Base-by-base conservation (phyloP, 2,888 invertebrate genomes). In the Anthophora plumipes region DNA sequence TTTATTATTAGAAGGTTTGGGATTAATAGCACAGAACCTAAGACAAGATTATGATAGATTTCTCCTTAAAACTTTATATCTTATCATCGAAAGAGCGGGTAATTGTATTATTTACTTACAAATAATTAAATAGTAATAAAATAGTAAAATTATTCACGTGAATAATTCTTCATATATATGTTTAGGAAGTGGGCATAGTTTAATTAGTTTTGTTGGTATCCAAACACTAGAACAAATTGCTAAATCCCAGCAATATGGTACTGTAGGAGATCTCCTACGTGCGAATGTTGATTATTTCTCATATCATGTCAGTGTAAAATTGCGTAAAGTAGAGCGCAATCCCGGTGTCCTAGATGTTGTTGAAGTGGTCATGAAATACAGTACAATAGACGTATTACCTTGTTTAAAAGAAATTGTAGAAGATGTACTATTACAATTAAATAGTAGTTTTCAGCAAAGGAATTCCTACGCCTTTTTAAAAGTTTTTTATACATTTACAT, bases 251-350 rank as follows among this genome's bases (percentile, higher is more conserved):
- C 95, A 94, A 0, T 95, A 95, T 90, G 82, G 88, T 0, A 92
- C 93, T 71, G 94, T 96, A 5, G 94, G 95, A 0, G 94, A 95
- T n/a, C 94, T 97, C 31, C 94, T 97, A 77, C 94, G 95, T 67
- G 90, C 92, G 50, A 97, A 97, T 91, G 95, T 96, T 0, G 97
- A 97, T 92, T 97, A 97, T 91, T 95, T 97, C 90, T 95, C 96
- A 0, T 95, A 95, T 89, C 96, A 97, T 87, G 94, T 97, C 74
- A 96, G 96, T 41, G 92, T 94, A 0, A 94, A 95, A 88, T 94
- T 97, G 1, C 96, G 95, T 76, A 95, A 94, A 93, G 94, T 94
- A 0, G 95, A 95, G 91, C 94, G 95, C 85, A 95, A 95, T 89
- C 94, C 95, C 72, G 95, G 95, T 0, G 96, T 96, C 17, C 94